A percentile compares a stretch with the other conserved stretches of the same genome.
Evolutionary conservation across 1,140 invertebrate species (phyloP).

Genomic region (Apis mellifera): DNA sequence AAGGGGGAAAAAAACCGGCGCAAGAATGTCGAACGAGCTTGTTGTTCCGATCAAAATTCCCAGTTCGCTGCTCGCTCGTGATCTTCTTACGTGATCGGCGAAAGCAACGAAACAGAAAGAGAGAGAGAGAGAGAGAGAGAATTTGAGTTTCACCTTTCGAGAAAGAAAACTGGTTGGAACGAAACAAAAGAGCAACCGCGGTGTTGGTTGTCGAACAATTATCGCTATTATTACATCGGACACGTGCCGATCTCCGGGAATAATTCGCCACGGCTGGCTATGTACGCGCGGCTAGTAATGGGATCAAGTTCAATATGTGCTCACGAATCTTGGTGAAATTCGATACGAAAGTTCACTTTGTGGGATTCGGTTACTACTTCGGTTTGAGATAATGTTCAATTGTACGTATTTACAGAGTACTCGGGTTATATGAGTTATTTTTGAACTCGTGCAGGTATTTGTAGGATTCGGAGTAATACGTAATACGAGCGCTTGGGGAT

Average conservation of each 20-base stretch:
- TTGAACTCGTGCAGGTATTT: too few relatives aligned
- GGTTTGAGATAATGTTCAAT: too few relatives aligned
- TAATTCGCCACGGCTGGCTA: conserved; percentile 30
- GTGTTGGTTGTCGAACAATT: conserved; percentile 19
- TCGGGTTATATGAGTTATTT: too few relatives aligned
- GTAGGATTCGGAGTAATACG: too few relatives aligned
- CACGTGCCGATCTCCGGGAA: conserved; percentile 39
- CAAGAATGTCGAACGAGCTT: neutral
- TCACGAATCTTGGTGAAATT: too few relatives aligned
- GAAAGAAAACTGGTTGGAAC: neutral
- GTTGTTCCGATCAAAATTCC: conserved; percentile 16
- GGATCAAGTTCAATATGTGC: too few relatives aligned
- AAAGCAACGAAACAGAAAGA: neutral
- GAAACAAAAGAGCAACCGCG: neutral
- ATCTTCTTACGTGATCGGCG: conserved; percentile 27
- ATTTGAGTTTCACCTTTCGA: neutral
- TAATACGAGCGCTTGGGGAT: neutral
- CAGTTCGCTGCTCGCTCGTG: neutral
- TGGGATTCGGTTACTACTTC: too few relatives aligned
- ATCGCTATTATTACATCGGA: conserved; percentile 53
- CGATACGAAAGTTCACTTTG: too few relatives aligned
- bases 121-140: too few relatives aligned
- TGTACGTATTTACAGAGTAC: too few relatives aligned
- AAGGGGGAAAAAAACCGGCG: neutral
- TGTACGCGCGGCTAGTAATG: too few relatives aligned